These are phyloP conservation scores for Epinephelus awoara DNA, from an alignment of 2,797 vertebrate species.

Conservation along the genomic window DNA sequence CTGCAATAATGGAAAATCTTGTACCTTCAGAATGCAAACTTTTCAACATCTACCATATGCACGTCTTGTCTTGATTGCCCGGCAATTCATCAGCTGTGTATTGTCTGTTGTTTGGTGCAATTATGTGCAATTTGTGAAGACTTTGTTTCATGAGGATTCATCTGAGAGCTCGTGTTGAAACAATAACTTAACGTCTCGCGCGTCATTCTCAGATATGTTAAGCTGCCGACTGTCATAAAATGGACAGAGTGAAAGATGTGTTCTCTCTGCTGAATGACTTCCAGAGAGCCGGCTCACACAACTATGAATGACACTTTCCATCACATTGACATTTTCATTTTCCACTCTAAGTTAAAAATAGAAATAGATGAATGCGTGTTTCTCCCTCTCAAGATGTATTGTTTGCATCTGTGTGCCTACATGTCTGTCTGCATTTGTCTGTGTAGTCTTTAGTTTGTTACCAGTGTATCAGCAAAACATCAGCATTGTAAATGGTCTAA, in stretches of 20 bases:
- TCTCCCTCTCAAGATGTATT: background rate
- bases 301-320: constrained; percentile 21
- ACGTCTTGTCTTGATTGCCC: background rate
- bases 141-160: background rate
- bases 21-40: background rate
- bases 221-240: constrained; percentile 1
- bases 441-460: constrained; percentile 15
- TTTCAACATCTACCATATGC: background rate
- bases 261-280: constrained; percentile 25
- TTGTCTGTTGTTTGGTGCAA: background rate
- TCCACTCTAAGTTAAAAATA: constrained; percentile 1
- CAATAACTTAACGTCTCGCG: background rate
- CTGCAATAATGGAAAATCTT: background rate
- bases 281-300: background rate
- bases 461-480: constrained; percentile 7
- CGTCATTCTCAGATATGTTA: background rate
- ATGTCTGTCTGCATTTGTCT: constrained; percentile 17
- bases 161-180: background rate
- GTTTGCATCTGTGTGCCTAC: constrained; percentile 13
- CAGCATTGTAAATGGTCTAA: background rate
- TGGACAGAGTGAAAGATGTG: constrained; percentile 12
- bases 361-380: background rate
- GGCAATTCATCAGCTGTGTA: background rate
- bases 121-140: background rate
- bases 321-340: constrained; percentile 37